Conservation (phyloP, 2,888 invertebrate species). For the Thyatira batis region DNA sequence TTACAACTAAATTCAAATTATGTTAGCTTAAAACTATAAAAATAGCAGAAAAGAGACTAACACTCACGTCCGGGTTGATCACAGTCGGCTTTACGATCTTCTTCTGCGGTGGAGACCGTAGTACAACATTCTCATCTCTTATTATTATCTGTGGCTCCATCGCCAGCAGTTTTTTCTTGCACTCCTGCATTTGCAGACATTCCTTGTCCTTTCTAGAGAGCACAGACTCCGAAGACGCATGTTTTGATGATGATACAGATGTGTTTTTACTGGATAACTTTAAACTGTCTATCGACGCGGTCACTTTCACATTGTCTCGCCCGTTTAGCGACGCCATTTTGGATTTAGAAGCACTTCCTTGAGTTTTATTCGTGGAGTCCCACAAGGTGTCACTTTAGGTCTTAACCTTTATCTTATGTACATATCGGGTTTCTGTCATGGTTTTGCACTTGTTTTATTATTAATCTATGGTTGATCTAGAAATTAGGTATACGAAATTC, state of each 20-base stretch:
- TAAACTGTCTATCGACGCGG: conserved; percentile 74
- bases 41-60: neutral
- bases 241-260: conserved; percentile 68
- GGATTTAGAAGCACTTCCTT: conserved; percentile 15
- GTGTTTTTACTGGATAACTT: conserved; percentile 75
- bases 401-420: conserved; percentile 7
- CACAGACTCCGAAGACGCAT: conserved; percentile 76
- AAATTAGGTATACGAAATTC: too few relatives aligned
- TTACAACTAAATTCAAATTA: neutral
- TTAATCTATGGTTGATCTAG: too few relatives aligned
- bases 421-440: neutral
- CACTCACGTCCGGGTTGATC: conserved; percentile 72
- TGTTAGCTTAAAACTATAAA: neutral
- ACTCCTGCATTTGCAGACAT: conserved; percentile 75
- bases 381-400: conserved; percentile 18
- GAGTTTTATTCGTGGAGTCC: conserved; percentile 9
- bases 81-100: conserved; percentile 76
- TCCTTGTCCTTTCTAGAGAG: conserved; percentile 74
- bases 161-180: conserved; percentile 73
- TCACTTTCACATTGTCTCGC: conserved; percentile 70
- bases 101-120: conserved; percentile 76
- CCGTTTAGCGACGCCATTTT: conserved; percentile 75
- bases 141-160: conserved; percentile 79
- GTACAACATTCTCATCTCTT: conserved; percentile 73
- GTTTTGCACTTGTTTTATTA: neutral